These are phyloP conservation scores for Seriola quinqueradiata DNA, from an alignment of 2,113 vertebrate species.

Conservation along the genomic window DNA sequence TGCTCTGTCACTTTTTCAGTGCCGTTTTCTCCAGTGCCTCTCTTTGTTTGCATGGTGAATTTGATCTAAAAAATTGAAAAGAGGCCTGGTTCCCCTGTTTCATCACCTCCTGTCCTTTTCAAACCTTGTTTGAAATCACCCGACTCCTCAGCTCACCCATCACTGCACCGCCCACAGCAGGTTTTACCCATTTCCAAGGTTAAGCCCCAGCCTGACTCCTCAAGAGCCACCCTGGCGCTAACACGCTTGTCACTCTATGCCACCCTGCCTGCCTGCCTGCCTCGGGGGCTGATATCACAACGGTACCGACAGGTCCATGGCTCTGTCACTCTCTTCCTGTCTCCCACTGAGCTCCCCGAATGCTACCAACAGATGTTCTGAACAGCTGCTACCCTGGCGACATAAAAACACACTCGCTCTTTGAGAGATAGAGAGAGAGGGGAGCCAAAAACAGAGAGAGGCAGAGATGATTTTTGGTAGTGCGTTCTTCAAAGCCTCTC, in stretches of 20 bases:
- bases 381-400: conserved; percentile 73
- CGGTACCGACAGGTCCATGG: conserved; percentile 54
- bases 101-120: conserved; percentile 46
- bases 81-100: conserved; percentile 23
- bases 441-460: conserved; percentile 13
- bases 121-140: conserved; percentile 45
- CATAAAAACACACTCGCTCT: conserved; percentile 51
- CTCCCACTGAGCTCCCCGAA: conserved; percentile 61
- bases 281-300: conserved; percentile 51
- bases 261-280: conserved; percentile 17
- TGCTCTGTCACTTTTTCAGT: conserved; percentile 17
- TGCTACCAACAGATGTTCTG: conserved; percentile 74
- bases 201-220: conserved; percentile 50
- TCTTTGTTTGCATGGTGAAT: conserved; percentile 30
- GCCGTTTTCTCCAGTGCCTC: conserved; percentile 9
- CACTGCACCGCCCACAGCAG: conserved; percentile 13
- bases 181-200: conserved; percentile 62
- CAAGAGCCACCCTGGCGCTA: conserved; percentile 48
- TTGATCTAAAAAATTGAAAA: conserved; percentile 18
- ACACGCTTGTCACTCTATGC: conserved; percentile 62
- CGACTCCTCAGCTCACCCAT: neutral
- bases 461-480: conserved; percentile 31
- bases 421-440: conserved; percentile 19
- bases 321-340: conserved; percentile 52
- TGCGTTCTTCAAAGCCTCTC: conserved; percentile 42